A percentile compares a stretch with the other conserved stretches of the same genome.
Conservation (phyloP, 2,797 vertebrate genomes). For the Cynopterus sphinx region DNA sequence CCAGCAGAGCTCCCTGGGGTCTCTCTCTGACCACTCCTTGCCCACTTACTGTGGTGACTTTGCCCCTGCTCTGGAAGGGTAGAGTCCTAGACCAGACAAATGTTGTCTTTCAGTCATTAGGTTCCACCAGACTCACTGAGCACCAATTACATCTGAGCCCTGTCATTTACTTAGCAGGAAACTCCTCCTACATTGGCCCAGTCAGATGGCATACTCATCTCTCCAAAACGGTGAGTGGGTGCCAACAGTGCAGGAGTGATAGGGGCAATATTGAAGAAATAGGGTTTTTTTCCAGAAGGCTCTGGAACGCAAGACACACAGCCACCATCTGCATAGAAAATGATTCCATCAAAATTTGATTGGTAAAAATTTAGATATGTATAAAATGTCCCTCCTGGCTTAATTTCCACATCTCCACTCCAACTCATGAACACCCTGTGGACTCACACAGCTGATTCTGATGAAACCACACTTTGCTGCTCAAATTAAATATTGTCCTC, state of each 20-base stretch:
- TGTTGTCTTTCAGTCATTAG: not conserved
- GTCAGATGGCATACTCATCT: not conserved
- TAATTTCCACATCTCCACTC: not conserved
- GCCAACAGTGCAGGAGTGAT: fast-evolving
- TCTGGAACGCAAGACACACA: not conserved
- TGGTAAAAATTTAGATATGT: not conserved
- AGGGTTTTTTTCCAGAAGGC: not conserved
- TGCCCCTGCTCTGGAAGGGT: not conserved
- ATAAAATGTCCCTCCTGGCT: not conserved
- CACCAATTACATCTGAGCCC: not conserved
- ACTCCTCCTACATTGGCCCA: not conserved
- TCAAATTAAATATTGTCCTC: not conserved
- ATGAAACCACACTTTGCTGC: too few species aligned
- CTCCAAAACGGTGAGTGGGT: not conserved
- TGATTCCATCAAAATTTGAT: not conserved
- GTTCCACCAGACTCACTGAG: not conserved
- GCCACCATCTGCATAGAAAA: not conserved
- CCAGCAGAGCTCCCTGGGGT: not conserved
- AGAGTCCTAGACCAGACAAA: not conserved
- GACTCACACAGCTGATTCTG: not conserved
- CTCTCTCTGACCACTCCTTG: not conserved
- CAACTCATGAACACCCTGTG: fast-evolving
- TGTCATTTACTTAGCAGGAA: not conserved
- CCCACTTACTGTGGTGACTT: not conserved
- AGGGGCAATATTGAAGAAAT: not conserved